A percentile compares a stretch with the other conserved stretches of the same genome.
Evolutionary conservation across 2,113 vertebrate species (phyloP).

Genomic region (Gracilinanus agilis): DNA sequence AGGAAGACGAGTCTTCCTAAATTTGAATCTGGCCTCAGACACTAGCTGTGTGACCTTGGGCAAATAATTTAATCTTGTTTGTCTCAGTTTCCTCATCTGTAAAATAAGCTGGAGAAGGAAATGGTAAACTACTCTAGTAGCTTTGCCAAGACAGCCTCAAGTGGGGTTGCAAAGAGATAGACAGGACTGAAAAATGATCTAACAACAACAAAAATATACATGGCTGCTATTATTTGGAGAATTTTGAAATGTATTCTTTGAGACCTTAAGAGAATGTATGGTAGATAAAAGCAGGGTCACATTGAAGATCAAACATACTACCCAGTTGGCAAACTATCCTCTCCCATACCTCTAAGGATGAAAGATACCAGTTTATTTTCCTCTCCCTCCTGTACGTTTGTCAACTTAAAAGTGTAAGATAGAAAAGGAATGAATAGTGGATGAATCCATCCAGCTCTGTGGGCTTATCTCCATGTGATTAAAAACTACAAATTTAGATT

Average conservation of each 20-base stretch:
- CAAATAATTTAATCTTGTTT: too few relatives aligned
- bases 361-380: background rate
- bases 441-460: background rate
- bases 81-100: too few relatives aligned
- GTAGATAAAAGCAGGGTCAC: background rate
- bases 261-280: background rate
- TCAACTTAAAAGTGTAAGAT: background rate
- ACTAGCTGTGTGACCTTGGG: too few relatives aligned
- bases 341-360: background rate
- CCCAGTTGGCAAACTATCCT: background rate
- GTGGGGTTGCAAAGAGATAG: too few relatives aligned
- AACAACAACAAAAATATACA: too few relatives aligned
- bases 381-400: background rate
- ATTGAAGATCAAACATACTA: background rate
- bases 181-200: too few relatives aligned
- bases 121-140: too few relatives aligned
- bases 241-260: background rate
- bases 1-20: too few relatives aligned
- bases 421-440: background rate
- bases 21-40: too few relatives aligned
- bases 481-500: background rate
- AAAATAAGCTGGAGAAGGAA: too few relatives aligned
- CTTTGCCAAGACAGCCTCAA: too few relatives aligned
- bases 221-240: background rate
- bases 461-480: background rate